Evolutionary conservation across 2,888 invertebrate genomes (phyloP).

Genomic region (Julus scandinavius): DNA sequence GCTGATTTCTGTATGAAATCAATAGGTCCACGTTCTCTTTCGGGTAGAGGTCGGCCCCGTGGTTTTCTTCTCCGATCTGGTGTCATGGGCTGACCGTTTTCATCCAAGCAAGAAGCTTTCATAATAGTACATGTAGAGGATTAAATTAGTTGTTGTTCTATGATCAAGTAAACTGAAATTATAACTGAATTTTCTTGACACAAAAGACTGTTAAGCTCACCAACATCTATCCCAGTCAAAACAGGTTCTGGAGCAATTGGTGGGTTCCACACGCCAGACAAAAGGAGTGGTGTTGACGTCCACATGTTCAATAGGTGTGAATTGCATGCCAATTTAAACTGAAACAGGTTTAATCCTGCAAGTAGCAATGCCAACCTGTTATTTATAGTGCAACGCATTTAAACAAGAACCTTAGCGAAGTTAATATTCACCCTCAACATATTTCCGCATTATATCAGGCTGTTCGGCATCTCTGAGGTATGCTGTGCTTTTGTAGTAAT

Average conservation of each 20-base stretch:
- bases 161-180: background rate
- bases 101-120: conserved; percentile 50
- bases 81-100: conserved; percentile 44
- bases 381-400: background rate
- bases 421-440: conserved; percentile 73
- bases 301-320: conserved; percentile 89
- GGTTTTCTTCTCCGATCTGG: conserved; percentile 44
- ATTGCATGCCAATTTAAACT: conserved; percentile 77
- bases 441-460: conserved; percentile 79
- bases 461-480: conserved; percentile 85
- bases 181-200: background rate
- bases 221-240: conserved; percentile 75
- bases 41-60: background rate
- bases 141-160: background rate
- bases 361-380: background rate
- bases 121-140: background rate
- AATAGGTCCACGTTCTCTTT: background rate
- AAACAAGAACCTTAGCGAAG: background rate
- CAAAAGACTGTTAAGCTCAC: conserved; percentile 43
- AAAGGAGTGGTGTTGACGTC: conserved; percentile 82
- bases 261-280: conserved; percentile 87
- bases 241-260: conserved; percentile 80
- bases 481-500: conserved; percentile 84
- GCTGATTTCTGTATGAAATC: background rate
- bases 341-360: conserved; percentile 53